Evolutionary conservation across 2,113 vertebrate genomes (phyloP).

Genomic region (Odontesthes bonariensis): DNA sequence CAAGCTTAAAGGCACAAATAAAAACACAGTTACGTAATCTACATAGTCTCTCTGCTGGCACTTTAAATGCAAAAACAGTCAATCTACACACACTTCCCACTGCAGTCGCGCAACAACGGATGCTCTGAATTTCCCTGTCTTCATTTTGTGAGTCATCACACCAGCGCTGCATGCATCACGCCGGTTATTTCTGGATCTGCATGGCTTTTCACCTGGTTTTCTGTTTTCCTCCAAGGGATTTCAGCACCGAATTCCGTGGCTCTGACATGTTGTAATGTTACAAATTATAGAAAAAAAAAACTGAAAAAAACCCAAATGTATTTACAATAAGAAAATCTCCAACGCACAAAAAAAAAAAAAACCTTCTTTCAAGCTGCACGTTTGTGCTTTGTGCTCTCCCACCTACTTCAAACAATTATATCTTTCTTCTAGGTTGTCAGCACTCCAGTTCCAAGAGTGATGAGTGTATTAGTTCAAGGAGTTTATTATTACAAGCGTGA

Average conservation of each 20-base stretch:
- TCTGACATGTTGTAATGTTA: slow-evolving; percentile 44
- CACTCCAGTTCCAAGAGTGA: slow-evolving; percentile 69
- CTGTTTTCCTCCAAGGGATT: slow-evolving; percentile 46
- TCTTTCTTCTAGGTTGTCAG: slow-evolving; percentile 67
- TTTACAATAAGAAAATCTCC: slow-evolving; percentile 53
- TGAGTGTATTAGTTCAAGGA: slow-evolving; percentile 77
- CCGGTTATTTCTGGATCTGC: slow-evolving; percentile 67
- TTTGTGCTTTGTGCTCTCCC: slow-evolving; percentile 2
- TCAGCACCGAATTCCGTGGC: slow-evolving; percentile 40
- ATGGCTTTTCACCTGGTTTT: slow-evolving; percentile 58
- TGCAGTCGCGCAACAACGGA: slow-evolving; percentile 40
- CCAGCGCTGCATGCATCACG: slow-evolving; percentile 67
- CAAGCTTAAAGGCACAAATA: slow-evolving; percentile 3
- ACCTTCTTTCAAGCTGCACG: slow-evolving; percentile 47
- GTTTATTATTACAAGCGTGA: slow-evolving; percentile 80
- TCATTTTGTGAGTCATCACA: slow-evolving; percentile 72
- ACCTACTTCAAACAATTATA: slow-evolving; percentile 68
- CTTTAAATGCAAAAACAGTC: neutral
- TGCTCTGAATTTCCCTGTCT: slow-evolving; percentile 50
- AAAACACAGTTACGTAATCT: neutral
- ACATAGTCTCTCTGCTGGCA: no score
- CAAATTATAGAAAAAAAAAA: slow-evolving; percentile 2
- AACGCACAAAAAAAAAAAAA: slow-evolving; percentile 49
- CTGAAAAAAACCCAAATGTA: no score
- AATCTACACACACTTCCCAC: slow-evolving; percentile 13